Base-by-base conservation (phyloP, 2,888 invertebrate genomes). In the Helleia helle region DNA sequence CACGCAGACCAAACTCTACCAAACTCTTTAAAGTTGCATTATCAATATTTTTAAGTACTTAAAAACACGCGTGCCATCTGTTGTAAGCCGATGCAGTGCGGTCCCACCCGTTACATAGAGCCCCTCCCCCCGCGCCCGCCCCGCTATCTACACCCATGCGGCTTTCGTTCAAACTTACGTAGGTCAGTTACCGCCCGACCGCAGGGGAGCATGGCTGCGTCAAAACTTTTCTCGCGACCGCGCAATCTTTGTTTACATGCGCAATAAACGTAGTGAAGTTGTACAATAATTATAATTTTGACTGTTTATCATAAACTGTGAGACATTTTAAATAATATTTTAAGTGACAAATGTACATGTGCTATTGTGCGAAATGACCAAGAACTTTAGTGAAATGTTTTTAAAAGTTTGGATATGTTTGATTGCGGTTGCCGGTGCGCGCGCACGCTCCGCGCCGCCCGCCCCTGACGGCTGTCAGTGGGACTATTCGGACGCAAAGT, bases 381-480 rank as follows among this genome's bases (percentile, higher is more conserved):
- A 64, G 58, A 84, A 84, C 74, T 81, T 77, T 58, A 59, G 65
- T 70, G 71, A 62, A 74, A 84, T 84, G 84, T 61, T 76, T 83
- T 76, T 68, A 72, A 84, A 84, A 84, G 75, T 83, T 83, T 83
- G 76, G 83, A 77, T 84, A 67, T 84, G 74, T 72, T 74, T 80
- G 63, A 62, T 69, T 48, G 56, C 73, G 62, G 65, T 76, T 71
- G 69, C 64, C 54, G 72, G 72, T 83, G 84, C 84, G 84, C 84
- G 83, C 84, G 84, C 83, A 83, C 76, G 76, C 41, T 68, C 81
- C 51, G 83, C 80, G 73, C 81, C 79, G 75, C 83, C 84, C 76
- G 88, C 90, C 61, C 91, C 92, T 55, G 86, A 85, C 71, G 91
- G 91, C 70, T 93, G 93, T 86, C 89, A 90, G 67, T 92, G 92